phyloP scores from a whole-genome alignment of 2,113 vertebrate genomes.

The Xiphias gladius region DNA sequence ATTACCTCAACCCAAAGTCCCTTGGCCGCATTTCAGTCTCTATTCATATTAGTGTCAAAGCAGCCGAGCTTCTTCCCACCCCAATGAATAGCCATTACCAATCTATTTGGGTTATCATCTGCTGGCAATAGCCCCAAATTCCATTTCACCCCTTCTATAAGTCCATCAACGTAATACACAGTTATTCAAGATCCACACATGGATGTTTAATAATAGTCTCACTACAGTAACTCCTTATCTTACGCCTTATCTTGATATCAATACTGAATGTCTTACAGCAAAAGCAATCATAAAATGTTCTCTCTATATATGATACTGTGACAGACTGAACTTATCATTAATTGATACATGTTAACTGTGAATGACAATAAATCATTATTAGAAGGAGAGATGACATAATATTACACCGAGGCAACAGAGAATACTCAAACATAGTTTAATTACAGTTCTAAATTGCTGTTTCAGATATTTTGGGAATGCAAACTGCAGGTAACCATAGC shows the following conservation, averaged over 20 bases:
- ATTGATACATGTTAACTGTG: not conserved
- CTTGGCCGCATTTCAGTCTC: conserved; percentile 71
- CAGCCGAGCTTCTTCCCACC: conserved; percentile 68
- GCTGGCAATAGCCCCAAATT: conserved; percentile 89
- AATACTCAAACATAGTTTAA: too few species aligned
- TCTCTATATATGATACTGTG: not conserved
- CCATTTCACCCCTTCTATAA: conserved; percentile 88
- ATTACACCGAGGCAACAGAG: not conserved
- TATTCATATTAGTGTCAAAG: conserved; percentile 83
- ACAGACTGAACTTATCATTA: not conserved
- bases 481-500: too few species aligned
- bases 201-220: not conserved
- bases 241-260: not conserved
- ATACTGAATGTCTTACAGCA: not conserved
- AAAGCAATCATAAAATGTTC: not conserved
- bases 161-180: conserved; percentile 23
- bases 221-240: not conserved
- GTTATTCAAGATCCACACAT: not conserved
- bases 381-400: not conserved
- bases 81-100: conserved; percentile 88
- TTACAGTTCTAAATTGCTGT: too few species aligned
- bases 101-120: conserved; percentile 89
- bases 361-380: not conserved
- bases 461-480: too few species aligned
- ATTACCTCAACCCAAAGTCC: conserved; percentile 63